phyloP scores from a whole-genome alignment of 2,113 vertebrate species.

The Sitta europaea region DNA sequence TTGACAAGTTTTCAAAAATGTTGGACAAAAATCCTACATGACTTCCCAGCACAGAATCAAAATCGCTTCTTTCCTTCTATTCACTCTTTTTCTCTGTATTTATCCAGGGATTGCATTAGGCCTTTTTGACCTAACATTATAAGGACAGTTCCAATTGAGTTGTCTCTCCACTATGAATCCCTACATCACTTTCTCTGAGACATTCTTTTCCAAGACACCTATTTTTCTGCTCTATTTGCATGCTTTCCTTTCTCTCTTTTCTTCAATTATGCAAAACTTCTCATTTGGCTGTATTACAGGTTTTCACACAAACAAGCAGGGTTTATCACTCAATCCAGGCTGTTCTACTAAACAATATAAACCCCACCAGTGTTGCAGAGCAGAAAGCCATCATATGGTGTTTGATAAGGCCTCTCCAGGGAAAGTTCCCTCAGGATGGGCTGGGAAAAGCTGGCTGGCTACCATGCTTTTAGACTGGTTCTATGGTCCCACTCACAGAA shows the following conservation, averaged over 20 bases:
- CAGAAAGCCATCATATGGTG: background rate
- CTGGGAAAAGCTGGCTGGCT: background rate
- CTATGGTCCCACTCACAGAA: background rate
- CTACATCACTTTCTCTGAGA: background rate
- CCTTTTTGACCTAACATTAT: background rate
- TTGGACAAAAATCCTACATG: background rate
- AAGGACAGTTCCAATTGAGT: background rate
- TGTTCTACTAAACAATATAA: background rate
- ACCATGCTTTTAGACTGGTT: background rate
- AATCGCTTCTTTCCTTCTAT: background rate
- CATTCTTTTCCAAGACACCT: background rate
- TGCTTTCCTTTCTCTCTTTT: background rate
- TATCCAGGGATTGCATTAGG: background rate
- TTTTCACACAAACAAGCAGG: background rate
- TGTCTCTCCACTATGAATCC: background rate
- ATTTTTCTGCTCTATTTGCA: background rate
- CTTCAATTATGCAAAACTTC: background rate
- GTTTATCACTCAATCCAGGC: background rate
- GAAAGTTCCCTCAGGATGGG: background rate
- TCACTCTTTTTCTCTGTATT: background rate
- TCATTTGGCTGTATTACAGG: background rate
- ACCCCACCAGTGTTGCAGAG: background rate
- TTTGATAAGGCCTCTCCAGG: background rate
- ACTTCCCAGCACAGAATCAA: background rate
- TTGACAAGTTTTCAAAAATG: background rate